Conservation (phyloP, 2,888 invertebrate species). For the Hyppa rectilinea region DNA sequence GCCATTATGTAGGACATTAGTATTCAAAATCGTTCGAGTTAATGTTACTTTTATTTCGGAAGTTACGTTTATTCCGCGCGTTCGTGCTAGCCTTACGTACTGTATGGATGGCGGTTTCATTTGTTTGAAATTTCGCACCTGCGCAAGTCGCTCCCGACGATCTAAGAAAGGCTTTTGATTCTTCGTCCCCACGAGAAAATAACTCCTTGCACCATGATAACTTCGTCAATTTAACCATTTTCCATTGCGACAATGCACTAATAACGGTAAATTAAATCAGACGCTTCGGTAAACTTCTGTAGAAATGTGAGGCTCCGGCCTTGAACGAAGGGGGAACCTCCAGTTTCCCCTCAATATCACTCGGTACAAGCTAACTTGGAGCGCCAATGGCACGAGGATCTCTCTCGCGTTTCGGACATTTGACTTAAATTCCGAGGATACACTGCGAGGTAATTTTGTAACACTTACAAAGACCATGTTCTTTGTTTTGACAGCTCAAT, state of each 20-base stretch:
- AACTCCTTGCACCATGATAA: background rate
- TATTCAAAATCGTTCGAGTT: background rate
- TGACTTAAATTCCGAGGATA: background rate
- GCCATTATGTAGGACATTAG: background rate
- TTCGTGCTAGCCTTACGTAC: no score
- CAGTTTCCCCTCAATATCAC: background rate
- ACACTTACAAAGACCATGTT: background rate
- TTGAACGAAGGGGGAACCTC: background rate
- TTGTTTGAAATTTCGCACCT: no score
- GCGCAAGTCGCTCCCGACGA: background rate
- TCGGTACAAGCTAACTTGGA: background rate
- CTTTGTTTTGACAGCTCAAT: background rate
- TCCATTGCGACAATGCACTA: background rate
- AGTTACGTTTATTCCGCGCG: no score
- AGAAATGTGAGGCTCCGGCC: background rate
- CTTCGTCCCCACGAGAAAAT: background rate
- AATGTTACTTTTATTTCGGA: no score
- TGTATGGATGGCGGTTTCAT: no score
- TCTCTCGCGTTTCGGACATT: background rate
- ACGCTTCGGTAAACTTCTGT: slow-evolving; percentile 9
- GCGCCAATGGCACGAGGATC: no score
- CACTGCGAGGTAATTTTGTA: background rate
- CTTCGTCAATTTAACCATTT: background rate
- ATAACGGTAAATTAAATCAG: background rate
- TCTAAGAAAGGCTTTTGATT: background rate